These are phyloP conservation scores for Thalassophryne amazonica DNA, from an alignment of 2,797 vertebrate species.

Conservation along the genomic window DNA sequence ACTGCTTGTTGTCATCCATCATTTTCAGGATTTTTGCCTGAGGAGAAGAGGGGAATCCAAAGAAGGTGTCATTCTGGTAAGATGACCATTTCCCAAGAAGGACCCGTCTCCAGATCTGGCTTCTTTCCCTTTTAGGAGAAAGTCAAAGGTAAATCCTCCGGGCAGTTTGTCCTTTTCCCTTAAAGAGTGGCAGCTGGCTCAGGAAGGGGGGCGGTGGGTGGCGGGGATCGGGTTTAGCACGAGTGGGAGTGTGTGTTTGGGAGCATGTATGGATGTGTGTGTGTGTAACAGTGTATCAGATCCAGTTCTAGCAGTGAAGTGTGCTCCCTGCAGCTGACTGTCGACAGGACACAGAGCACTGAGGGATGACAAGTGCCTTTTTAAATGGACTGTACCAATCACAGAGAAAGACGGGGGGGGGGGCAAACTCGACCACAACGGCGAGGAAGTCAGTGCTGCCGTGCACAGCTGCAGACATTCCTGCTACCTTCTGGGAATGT, in stretches of 20 bases:
- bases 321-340: conserved; percentile 75
- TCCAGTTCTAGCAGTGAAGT: conserved; percentile 58
- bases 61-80: conserved; percentile 84
- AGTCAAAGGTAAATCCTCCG: conserved; percentile 69
- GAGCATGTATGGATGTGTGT: conserved; percentile 26
- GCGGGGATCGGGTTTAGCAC: conserved; percentile 30
- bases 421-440: conserved; percentile 26
- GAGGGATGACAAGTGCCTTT: conserved; percentile 78
- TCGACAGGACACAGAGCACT: conserved; percentile 77
- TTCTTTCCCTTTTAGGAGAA: conserved; percentile 25
- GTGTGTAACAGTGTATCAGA: conserved; percentile 14
- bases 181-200: conserved; percentile 48
- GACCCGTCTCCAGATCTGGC: conserved; percentile 37
- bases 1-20: conserved; percentile 96
- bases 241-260: conserved; percentile 34
- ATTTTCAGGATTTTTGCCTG: conserved; percentile 92
- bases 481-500: conserved; percentile 8
- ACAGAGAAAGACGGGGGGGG: conserved; percentile 22
- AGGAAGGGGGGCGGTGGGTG: conserved; percentile 29
- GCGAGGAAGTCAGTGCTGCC: conserved; percentile 35
- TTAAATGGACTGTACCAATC: conserved; percentile 80
- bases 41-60: conserved; percentile 76
- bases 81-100: conserved; percentile 60
- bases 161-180: conserved; percentile 56
- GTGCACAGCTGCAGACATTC: conserved; percentile 42